Base-by-base conservation (phyloP, 2,113 vertebrate genomes). In the Sinocyclocheilus anophthalmus region DNA sequence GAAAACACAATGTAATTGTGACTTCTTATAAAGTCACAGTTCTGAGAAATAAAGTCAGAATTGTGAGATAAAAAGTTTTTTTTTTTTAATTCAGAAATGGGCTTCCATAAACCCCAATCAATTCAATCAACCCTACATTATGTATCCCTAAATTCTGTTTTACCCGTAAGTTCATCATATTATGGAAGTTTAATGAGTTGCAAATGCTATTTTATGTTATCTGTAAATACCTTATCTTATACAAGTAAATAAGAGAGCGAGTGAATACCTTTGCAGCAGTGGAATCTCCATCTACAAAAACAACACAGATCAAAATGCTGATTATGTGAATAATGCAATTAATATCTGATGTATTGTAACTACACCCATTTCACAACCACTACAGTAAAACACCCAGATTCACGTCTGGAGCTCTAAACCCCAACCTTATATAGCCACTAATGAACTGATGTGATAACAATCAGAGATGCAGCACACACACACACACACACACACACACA, bases 201-300 rank as follows among this genome's bases (percentile, higher is more conserved):
- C 16, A 70, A 37, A 70, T 37, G 1, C 33, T 33, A 0, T 33
- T 37, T 70, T 2, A 20, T 3, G 14, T 10, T 1, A 37, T 33
- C 18, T 10, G 4, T 70, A 39, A 70, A 70, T 30, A 20, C 16
- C 10, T 20, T 11, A 70, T 1, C 67, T 18, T 12, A 8, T 22
- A 75, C 18, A 84, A 45, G 42, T 55, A 55, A 55, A 55, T 55
- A 55, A 20, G 39, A 42, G 39, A 33, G 26, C 5, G 30, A 33
- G 48, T 55, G 18, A 20, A 9, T 91, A 95, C 95, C 93, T 95
- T 91, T 98, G 96, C 85, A 98, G 92, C 92, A 97, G 96, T 0
- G 96, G 95, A 86, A 98, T 94, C 55, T 97, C 96, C 95, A 99
- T 94, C 98, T 99, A 94, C 86, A 93, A 91, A 70, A 93, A 81